Evolutionary conservation across 1,140 invertebrate species (phyloP).

Genomic region (Macrotrachela quadricornifera): DNA sequence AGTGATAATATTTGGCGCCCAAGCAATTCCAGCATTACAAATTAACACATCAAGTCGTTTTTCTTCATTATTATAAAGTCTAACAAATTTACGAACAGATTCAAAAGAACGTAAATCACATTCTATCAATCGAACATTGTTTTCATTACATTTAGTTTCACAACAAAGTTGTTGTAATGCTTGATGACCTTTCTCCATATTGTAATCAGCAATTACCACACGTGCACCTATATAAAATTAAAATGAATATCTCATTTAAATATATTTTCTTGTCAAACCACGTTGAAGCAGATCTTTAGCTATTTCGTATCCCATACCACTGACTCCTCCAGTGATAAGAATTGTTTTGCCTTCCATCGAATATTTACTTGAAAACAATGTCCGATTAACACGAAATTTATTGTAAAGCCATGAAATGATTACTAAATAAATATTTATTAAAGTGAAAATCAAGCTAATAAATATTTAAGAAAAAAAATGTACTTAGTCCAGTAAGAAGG

Average conservation of each 20-base stretch:
- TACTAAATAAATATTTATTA: no score
- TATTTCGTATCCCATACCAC: slow-evolving; percentile 3
- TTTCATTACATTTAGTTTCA: slow-evolving; percentile 13
- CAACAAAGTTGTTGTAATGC: slow-evolving; percentile 40
- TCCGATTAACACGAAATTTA: no score
- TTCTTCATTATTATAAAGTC: slow-evolving; percentile 37
- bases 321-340: neutral
- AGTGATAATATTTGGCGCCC: slow-evolving; percentile 2
- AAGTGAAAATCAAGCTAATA: no score
- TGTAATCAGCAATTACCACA: slow-evolving; percentile 50
- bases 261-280: neutral
- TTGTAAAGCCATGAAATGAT: no score
- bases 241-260: neutral
- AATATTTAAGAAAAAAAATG: no score
- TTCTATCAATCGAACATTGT: slow-evolving; percentile 10
- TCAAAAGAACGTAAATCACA: slow-evolving; percentile 15
- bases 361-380: no score
- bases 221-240: slow-evolving; percentile 34
- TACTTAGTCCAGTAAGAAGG: no score
- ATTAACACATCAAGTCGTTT: slow-evolving; percentile 42
- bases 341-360: neutral
- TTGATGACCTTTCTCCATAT: slow-evolving; percentile 26
- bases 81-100: slow-evolving; percentile 18
- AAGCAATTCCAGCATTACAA: slow-evolving; percentile 24
- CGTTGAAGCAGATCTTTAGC: slow-evolving; percentile 42